These are phyloP conservation scores for Dipus sagitta DNA, from an alignment of 2,797 vertebrate genomes.

Conservation along the genomic window DNA sequence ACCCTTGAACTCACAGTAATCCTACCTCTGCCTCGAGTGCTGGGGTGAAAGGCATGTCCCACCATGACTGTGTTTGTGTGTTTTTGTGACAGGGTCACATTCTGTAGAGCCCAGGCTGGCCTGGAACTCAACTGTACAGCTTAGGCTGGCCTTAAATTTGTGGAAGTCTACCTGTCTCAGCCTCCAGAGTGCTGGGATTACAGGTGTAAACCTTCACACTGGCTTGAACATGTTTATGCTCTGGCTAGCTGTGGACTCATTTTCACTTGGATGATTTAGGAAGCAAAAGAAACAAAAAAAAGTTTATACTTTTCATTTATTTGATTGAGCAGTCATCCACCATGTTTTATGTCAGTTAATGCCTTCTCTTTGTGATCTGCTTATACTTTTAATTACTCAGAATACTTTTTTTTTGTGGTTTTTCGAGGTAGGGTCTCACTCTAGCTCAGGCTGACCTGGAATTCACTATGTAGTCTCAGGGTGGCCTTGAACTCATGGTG, in stretches of 20 bases:
- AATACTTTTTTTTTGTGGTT: not conserved
- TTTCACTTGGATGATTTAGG: slow-evolving; percentile 23
- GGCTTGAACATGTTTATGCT: not conserved
- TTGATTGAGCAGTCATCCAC: slow-evolving; percentile 14
- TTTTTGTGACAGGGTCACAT: not conserved
- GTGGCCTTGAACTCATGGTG: too few species aligned
- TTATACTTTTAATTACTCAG: slow-evolving; percentile 50
- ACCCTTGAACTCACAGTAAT: too few species aligned
- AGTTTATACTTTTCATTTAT: slow-evolving; percentile 21
- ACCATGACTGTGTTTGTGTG: not conserved
- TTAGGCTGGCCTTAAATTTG: too few species aligned
- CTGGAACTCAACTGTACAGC: too few species aligned
- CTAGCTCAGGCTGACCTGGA: too few species aligned
- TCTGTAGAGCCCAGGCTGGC: not conserved
- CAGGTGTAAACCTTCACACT: not conserved
- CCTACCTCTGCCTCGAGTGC: too few species aligned
- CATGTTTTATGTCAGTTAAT: slow-evolving; percentile 22
- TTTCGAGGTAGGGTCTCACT: too few species aligned
- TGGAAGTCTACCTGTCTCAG: too few species aligned
- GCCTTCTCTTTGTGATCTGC: not conserved
- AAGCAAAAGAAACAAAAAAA: not conserved
- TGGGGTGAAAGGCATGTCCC: too few species aligned
- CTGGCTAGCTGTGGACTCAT: not conserved
- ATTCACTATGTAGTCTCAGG: too few species aligned
- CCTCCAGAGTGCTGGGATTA: too few species aligned